Base-by-base conservation (phyloP, 2,888 invertebrate genomes). In the Muschampia plurimacula region DNA sequence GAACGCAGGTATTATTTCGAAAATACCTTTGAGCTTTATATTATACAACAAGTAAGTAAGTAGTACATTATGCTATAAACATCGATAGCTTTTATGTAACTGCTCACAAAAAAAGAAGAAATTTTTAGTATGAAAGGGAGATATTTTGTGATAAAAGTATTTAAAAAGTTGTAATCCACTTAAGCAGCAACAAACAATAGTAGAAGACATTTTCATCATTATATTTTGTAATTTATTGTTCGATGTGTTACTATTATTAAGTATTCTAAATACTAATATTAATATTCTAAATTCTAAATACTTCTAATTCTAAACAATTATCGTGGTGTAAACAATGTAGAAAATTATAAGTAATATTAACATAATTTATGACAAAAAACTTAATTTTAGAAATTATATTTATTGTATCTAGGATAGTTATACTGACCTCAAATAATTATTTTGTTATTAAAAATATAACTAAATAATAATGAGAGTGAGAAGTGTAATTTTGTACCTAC, bases 1-100 rank as follows among this genome's bases (percentile, higher is more conserved):
- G 76, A 78, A 79, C 79, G 77, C 73, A 46, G 76, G 73, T 80
- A 78, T 82, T 79, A 81, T 81, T 73, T 72, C 60, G 41, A 68
- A 67, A 74, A 74, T 76, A 71, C 9, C 63, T 70, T 74, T 66
- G 59, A 13, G 59, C 22, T 65, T 67, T 67, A 65, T 64, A 60
- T 59, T 32, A 62, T n/a, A 59, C 22, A 59, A 66, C 67, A 69
- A 22, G 28, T 65, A 49, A 64, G 39, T 39, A 1, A 15, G 41
- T 65, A 60, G 67, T 74, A 72, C 76, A 76, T 77, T 78, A 71
- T 9, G 79, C 81, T 80, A 80, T 78, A 73, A 68, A 55, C 39
- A 70, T 39, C 39, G 69, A 78, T 78, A 80, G 79, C 74, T 63
- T 44, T 67, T 52, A 74, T 76, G 77, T 74, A 74, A 73, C 77